Conservation (phyloP, 2,888 invertebrate species). For the Philhelius pedissequus region DNA sequence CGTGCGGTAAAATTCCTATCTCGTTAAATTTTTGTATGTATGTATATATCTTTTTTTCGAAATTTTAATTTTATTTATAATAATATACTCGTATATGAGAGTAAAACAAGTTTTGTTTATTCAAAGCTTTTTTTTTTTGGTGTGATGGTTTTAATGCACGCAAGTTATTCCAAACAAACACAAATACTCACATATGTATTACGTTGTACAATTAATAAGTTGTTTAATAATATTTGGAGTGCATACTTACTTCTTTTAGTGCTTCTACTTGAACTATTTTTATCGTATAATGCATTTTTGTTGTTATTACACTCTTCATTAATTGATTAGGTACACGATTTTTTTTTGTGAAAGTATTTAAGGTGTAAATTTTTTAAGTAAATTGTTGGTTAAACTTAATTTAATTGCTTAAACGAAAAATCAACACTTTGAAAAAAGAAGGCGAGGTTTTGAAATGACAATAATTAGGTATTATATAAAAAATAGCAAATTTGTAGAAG, state of each 20-base stretch:
- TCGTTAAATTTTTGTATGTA: not conserved
- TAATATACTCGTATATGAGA: not conserved
- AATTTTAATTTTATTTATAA: not conserved
- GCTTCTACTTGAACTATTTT: not conserved
- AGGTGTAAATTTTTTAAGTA: no score
- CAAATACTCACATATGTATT: not conserved
- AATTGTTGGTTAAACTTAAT: no score
- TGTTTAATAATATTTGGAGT: not conserved
- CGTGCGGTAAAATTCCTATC: conserved; percentile 18
- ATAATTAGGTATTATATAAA: no score
- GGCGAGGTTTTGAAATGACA: no score
- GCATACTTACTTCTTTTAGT: not conserved
- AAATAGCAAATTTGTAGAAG: no score
- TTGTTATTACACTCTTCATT: not conserved
- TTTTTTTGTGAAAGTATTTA: not conserved
- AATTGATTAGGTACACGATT: not conserved
- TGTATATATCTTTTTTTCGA: not conserved
- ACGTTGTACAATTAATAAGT: not conserved
- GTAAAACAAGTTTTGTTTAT: not conserved
- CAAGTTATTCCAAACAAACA: not conserved
- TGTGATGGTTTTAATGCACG: not conserved
- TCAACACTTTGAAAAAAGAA: no score
- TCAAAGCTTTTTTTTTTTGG: not conserved
- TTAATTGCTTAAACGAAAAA: no score
- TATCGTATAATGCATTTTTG: not conserved